Evolutionary conservation across 2,888 invertebrate species (phyloP).

Genomic region (Gryllus longicercus): DNA sequence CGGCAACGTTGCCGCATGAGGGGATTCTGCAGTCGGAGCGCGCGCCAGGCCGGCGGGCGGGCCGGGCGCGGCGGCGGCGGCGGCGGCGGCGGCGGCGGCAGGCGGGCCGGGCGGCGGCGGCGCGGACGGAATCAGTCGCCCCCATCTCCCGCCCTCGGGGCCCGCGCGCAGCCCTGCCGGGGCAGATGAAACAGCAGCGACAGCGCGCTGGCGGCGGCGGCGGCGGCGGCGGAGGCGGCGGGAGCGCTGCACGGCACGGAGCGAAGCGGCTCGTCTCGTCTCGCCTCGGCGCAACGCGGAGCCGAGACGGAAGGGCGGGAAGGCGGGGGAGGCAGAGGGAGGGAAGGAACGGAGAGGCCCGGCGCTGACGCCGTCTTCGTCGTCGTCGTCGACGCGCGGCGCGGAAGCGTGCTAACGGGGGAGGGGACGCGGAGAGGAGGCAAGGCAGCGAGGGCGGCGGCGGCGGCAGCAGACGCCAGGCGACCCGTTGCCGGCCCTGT

Average conservation of each 20-base stretch:
- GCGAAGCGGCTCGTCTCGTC: slow-evolving; percentile 18
- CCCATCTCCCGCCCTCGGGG: not conserved
- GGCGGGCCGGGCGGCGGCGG: slow-evolving; percentile 39
- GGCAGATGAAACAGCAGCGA: slow-evolving; percentile 24
- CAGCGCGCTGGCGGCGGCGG: slow-evolving; percentile 26
- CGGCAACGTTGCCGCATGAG: slow-evolving; percentile 19
- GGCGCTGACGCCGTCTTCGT: too few relatives aligned
- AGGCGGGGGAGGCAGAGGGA: not conserved
- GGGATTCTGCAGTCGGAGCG: slow-evolving; percentile 37
- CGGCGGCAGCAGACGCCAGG: slow-evolving; percentile 29
- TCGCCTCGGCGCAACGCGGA: not conserved
- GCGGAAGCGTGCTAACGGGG: slow-evolving; percentile 35
- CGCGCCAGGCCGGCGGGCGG: slow-evolving; percentile 46
- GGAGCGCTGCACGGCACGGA: slow-evolving; percentile 33
- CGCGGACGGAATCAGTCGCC: slow-evolving; percentile 41
- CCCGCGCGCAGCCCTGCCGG: not conserved
- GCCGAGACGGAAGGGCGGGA: too few relatives aligned
- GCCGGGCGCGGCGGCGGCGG: slow-evolving; percentile 43
- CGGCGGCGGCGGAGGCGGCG: slow-evolving; percentile 35
- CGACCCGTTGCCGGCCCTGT: slow-evolving; percentile 35
- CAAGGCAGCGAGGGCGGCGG: slow-evolving; percentile 21
- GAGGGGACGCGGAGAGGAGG: slow-evolving; percentile 27
- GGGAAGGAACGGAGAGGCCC: not conserved
- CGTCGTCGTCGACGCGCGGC: slow-evolving; percentile 18
- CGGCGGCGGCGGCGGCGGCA: slow-evolving; percentile 31